Conservation (phyloP, 2,797 vertebrate species). For the Odontamblyopus lacepedii region DNA sequence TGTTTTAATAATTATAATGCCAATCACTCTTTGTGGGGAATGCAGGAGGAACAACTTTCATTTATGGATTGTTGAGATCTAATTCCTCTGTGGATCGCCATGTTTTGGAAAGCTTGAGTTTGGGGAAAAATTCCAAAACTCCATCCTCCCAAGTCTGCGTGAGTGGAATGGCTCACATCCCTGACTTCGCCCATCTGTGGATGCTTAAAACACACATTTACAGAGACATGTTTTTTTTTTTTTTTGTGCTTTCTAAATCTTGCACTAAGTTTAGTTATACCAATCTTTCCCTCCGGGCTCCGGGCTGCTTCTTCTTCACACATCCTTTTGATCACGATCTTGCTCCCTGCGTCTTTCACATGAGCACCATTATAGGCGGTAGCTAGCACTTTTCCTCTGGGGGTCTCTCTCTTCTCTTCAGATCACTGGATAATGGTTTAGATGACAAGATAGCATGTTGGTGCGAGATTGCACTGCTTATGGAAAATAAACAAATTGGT, state of each 20-base stretch:
- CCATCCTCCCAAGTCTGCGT: slow-evolving; percentile 8
- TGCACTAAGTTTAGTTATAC: neutral
- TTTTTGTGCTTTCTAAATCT: neutral
- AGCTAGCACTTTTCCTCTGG: slow-evolving; percentile 15
- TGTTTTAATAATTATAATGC: neutral
- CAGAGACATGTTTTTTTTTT: neutral
- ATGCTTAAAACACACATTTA: slow-evolving; percentile 27
- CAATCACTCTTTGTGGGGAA: neutral
- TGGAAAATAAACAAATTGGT: slow-evolving; percentile 5
- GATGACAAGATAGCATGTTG: slow-evolving; percentile 5
- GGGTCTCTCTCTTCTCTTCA: slow-evolving; percentile 9
- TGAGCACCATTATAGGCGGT: slow-evolving; percentile 25
- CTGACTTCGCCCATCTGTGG: slow-evolving; percentile 40
- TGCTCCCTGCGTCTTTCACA: slow-evolving; percentile 31
- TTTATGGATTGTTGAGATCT: slow-evolving; percentile 22
- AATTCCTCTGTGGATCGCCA: slow-evolving; percentile 18
- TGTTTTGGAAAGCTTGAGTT: slow-evolving; percentile 23
- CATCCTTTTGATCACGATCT: slow-evolving; percentile 20
- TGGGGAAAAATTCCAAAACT: slow-evolving; percentile 8
- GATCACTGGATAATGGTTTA: slow-evolving; percentile 10
- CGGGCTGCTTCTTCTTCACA: slow-evolving; percentile 20
- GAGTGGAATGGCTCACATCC: slow-evolving; percentile 17
- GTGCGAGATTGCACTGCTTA: neutral
- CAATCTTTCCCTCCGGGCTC: slow-evolving; percentile 16
- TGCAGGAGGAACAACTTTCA: slow-evolving; percentile 13